Base-by-base conservation (phyloP, 2,888 invertebrate species). In the Xanthostigma xanthostigma region DNA sequence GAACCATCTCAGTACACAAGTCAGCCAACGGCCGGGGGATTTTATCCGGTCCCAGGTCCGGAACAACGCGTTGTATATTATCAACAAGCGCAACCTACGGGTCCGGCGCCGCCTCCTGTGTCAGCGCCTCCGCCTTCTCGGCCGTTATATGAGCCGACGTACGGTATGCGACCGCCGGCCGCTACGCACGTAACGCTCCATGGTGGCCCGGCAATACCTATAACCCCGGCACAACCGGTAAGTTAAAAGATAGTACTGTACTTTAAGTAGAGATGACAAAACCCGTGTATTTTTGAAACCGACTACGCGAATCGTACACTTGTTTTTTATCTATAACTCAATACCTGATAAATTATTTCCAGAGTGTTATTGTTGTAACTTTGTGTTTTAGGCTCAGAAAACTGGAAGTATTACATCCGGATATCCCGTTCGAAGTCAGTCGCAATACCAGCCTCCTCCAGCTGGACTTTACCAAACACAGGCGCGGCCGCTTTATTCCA, bases 351-450 rank as follows among this genome's bases (percentile, higher is more conserved):
- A 27, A 6, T 6, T 27, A 27, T 27, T 27, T 27, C 11, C 34
- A 44, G 12, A 3, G 10, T 17, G 17, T 42, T 10, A 17, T 42
- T 42, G 33, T 41, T 41, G 41, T 27, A 27, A 33, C 4, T 50
- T 57, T 49, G 49, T 50, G 54, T 60, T 64, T 5, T 63, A 83
- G 81, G 77, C 78, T 50, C 68, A 79, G n/a, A 84, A 86, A 62
- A 76, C 83, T 1, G 86, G 88, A 51, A 84, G 86, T 58, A 89
- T 90, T 52, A 84, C 87, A 0, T 81, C 87, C 51, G 88, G 88
- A 3, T 90, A 88, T 71, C 86, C 88, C 0, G 84, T 87, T 2
- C 76, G 85, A 53, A 78, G 78, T 49, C 74, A 76, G 51, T 75
- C 75, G 53, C 74, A 66, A 49, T 63, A 65, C 45, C 64, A 66